Base-by-base conservation (phyloP, 2,888 invertebrate genomes). In the Orthonevra nobilis region DNA sequence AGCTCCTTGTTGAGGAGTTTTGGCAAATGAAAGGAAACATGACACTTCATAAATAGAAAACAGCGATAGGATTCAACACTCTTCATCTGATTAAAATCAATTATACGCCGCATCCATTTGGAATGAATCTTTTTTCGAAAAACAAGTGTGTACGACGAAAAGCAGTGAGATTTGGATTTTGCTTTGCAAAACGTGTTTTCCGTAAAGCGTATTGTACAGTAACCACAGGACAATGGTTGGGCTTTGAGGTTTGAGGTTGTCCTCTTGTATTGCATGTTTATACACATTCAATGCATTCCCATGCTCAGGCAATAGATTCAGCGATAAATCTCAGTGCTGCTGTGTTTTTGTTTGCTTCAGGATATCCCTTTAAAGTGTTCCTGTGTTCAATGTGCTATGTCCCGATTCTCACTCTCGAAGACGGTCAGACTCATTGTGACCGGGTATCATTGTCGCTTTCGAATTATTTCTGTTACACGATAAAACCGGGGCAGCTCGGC, bases 391-490 rank as follows among this genome's bases (percentile, higher is more conserved):
- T 75, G 69, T 75, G 75, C 26, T 58, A 63, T 58, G 34, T 61
- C 32, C 40, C 38, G n/a, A 17, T 12, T 23, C 30, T n/a, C 20
- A 40, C 30, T 30, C 9, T 17, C 14, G 5, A 34, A 0, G 9
- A 1, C 28, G 15, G 0, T 15, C 44, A 26, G 44, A 14, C 3
- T 14, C 9, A 14, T 17, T 40, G 3, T 0, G 4, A 17, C n/a
- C 23, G 5, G 2, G 10, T 44, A 1, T n/a, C 17, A 1, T 14
- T 32, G 5, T 19, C 23, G 3, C 5, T 23, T 5, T 23, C 23
- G 23, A 61, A 70, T 56, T 70, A 56, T 75, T 75, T 70, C 63
- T 63, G 63, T 61, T 70, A 40, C 63, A 75, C 75, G 70, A 75
- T 75, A 63, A 60, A 63, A 70, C 23, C 56, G 34, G 56, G 40